phyloP scores from a whole-genome alignment of 2,113 vertebrate species.

The Mus pahari region DNA sequence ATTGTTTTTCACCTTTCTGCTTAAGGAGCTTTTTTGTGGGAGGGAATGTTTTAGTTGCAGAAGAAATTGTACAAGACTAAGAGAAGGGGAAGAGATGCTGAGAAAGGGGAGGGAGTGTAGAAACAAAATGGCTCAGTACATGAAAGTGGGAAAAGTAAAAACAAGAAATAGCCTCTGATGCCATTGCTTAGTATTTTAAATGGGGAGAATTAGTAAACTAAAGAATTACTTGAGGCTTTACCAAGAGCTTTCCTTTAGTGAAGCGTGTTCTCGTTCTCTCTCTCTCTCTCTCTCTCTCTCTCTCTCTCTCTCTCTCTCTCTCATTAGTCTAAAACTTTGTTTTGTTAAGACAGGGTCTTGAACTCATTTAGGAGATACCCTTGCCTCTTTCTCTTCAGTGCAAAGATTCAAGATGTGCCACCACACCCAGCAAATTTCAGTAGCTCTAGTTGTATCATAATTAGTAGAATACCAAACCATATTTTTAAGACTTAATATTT shows the following conservation, averaged over 20 bases:
- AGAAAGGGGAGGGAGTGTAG: not conserved
- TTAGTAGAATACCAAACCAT: not conserved
- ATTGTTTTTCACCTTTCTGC: not conserved
- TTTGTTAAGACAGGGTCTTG: not conserved
- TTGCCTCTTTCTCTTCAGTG: not conserved
- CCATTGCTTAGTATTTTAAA: not conserved
- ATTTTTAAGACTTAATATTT: not conserved
- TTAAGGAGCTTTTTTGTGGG: not conserved
- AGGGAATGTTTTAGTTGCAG: not conserved
- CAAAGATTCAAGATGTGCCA: not conserved
- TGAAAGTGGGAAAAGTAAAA: not conserved
- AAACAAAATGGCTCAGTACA: not conserved
- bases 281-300: too few species aligned
- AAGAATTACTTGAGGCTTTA: not conserved
- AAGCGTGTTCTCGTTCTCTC: too few species aligned
- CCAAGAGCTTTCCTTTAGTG: not conserved
- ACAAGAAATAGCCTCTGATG: not conserved
- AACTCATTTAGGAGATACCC: not conserved
- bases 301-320: too few species aligned
- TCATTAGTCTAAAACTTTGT: too few species aligned
- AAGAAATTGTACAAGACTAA: not conserved
- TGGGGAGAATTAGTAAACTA: not conserved
- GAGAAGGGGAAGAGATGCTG: not conserved
- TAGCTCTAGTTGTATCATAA: not conserved
- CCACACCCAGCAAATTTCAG: not conserved